Conservation (phyloP, 2,888 invertebrate genomes). For the Chymomyza fuscimana region DNA sequence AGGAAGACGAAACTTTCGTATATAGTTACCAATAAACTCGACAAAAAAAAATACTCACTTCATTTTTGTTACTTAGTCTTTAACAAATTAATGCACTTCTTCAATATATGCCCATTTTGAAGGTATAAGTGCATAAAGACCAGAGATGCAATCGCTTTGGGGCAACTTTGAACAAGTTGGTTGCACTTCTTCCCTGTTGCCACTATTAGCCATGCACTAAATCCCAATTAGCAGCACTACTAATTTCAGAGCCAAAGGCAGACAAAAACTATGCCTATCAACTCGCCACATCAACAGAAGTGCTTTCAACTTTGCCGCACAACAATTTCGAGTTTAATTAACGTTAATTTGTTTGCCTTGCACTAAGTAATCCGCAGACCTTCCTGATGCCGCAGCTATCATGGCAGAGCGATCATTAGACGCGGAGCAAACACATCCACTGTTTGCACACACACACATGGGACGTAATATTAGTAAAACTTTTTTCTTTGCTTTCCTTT, state of each 20-base stretch:
- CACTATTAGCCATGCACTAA: background rate
- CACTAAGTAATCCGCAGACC: slow-evolving; percentile 54
- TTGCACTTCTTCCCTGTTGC: background rate
- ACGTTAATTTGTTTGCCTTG: slow-evolving; percentile 65
- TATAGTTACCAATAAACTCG: too few relatives aligned
- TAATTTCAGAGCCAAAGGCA: background rate
- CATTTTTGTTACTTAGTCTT: too few relatives aligned
- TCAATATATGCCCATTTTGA: too few relatives aligned
- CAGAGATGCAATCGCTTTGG: background rate
- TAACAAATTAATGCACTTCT: too few relatives aligned
- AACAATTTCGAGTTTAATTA: slow-evolving; percentile 67
- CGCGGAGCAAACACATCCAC: slow-evolving; percentile 15
- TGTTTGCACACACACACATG: slow-evolving; percentile 11
- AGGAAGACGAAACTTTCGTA: too few relatives aligned
- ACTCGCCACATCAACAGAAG: slow-evolving; percentile 35
- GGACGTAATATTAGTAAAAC: slow-evolving; percentile 35
- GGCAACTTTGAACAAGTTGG: too few relatives aligned
- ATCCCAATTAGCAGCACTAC: background rate
- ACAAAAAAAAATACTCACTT: too few relatives aligned
- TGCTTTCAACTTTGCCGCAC: slow-evolving; percentile 61
- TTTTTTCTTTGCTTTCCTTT: slow-evolving; percentile 14
- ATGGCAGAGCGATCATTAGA: slow-evolving; percentile 56
- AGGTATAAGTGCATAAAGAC: too few relatives aligned
- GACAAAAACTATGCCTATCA: background rate
- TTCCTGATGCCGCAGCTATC: slow-evolving; percentile 38